Evolutionary conservation across 2,888 invertebrate species (phyloP).

Genomic region (Coremacera marginata): DNA sequence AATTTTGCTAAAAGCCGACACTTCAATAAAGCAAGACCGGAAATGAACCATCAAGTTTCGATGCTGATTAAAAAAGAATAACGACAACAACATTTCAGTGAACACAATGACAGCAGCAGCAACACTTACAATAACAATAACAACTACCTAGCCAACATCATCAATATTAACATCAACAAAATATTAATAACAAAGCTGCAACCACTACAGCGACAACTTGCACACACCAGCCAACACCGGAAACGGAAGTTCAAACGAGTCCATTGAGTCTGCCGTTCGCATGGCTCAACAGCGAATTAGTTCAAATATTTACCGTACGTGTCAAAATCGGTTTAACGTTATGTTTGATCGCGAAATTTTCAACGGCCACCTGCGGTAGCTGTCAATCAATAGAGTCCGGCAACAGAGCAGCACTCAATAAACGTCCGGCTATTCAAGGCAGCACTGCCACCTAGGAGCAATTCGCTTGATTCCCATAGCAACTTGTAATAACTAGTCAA

Average conservation of each 20-base stretch:
- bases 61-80: background rate
- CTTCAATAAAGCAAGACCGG: background rate
- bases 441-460: too few species aligned
- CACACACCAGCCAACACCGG: background rate
- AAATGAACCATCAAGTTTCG: background rate
- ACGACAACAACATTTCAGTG: background rate
- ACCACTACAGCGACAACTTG: background rate
- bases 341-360: slow-evolving; percentile 45
- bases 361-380: slow-evolving; percentile 7
- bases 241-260: background rate
- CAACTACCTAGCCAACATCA: background rate
- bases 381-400: background rate
- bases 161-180: background rate
- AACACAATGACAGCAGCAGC: background rate
- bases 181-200: background rate
- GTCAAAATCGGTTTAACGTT: slow-evolving; percentile 63
- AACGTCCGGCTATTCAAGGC: too few species aligned
- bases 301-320: slow-evolving; percentile 68
- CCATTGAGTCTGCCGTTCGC: background rate
- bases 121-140: background rate
- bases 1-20: background rate
- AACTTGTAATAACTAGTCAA: too few species aligned
- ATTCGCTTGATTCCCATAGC: too few species aligned
- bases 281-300: slow-evolving; percentile 52
- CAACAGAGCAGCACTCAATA: background rate